A percentile compares a stretch with the other conserved stretches of the same genome.
phyloP scores from a whole-genome alignment of 2,888 invertebrate genomes.

The Athetis lepigone region DNA sequence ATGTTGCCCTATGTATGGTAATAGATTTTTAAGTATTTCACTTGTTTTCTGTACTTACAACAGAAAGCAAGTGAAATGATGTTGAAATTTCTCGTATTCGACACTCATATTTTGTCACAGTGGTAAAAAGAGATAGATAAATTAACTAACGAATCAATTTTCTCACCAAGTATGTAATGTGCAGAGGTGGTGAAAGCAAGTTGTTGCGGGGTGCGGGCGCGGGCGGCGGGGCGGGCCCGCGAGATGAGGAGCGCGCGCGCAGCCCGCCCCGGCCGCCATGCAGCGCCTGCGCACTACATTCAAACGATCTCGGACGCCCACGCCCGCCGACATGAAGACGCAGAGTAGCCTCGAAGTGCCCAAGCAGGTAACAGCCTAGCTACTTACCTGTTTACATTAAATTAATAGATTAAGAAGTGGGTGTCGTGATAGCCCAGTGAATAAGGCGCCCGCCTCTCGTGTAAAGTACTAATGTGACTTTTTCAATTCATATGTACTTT shows the following conservation, averaged over 20 bases:
- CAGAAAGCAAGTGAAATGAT: too few species aligned
- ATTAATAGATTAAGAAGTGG: too few species aligned
- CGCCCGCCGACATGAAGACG: conserved; percentile 97
- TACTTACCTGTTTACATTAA: neutral
- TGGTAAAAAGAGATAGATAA: conserved; percentile 7
- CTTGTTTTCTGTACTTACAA: too few species aligned
- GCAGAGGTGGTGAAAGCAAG: conserved; percentile 70
- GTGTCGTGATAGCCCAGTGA: too few species aligned
- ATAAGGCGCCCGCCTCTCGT: too few species aligned
- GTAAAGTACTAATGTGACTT: too few species aligned
- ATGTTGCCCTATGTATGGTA: too few species aligned
- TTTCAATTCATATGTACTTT: too few species aligned
- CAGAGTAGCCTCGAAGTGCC: conserved; percentile 97
- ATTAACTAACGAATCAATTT: neutral
- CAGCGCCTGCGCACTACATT: conserved; percentile 96
- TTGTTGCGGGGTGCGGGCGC: conserved; percentile 73
- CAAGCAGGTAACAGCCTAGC: conserved; percentile 91
- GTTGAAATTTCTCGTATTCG: too few species aligned
- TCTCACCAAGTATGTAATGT: conserved; percentile 27
- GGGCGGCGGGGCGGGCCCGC: conserved; percentile 87
- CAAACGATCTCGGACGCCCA: conserved; percentile 96
- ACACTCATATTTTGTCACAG: conserved; percentile 49
- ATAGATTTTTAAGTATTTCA: too few species aligned
- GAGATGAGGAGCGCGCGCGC: conserved; percentile 84
- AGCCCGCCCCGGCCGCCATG: conserved; percentile 91